A percentile compares a stretch with the other conserved stretches of the same genome.
Evolutionary conservation across 1,140 invertebrate species (phyloP).

Genomic region (Sarcophaga bullata): DNA sequence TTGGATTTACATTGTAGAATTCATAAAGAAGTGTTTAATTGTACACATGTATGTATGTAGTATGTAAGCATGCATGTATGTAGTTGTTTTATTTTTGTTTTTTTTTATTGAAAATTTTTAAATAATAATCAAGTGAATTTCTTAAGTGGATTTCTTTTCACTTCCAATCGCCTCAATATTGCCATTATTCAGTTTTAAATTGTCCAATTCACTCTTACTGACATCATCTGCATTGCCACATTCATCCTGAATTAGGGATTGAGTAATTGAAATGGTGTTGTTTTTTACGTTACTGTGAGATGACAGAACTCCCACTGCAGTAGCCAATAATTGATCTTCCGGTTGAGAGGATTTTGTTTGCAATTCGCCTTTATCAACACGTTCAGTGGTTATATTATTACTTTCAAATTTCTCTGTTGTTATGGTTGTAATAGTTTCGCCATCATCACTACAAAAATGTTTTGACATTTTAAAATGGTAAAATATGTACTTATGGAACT

Average conservation of each 20-base stretch:
- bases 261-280: background rate
- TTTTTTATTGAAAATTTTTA: background rate
- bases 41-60: background rate
- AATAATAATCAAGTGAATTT: background rate
- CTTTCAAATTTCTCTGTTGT: background rate
- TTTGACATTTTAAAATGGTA: too few relatives aligned
- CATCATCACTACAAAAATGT: background rate
- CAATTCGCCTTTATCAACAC: background rate
- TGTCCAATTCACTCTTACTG: background rate
- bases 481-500: too few relatives aligned
- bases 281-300: background rate
- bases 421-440: background rate
- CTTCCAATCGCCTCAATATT: background rate
- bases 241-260: background rate
- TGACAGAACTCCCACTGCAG: background rate
- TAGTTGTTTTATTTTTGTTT: too few relatives aligned
- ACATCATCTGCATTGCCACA: background rate
- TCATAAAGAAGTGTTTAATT: background rate
- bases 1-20: background rate
- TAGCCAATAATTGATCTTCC: background rate
- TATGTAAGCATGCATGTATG: too few relatives aligned
- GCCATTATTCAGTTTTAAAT: constrained; percentile 10
- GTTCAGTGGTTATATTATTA: background rate
- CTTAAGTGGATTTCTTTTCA: background rate
- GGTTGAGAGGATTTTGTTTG: background rate